Base-by-base conservation (phyloP, 2,888 invertebrate species). In the Caenorhabditis sp. region DNA sequence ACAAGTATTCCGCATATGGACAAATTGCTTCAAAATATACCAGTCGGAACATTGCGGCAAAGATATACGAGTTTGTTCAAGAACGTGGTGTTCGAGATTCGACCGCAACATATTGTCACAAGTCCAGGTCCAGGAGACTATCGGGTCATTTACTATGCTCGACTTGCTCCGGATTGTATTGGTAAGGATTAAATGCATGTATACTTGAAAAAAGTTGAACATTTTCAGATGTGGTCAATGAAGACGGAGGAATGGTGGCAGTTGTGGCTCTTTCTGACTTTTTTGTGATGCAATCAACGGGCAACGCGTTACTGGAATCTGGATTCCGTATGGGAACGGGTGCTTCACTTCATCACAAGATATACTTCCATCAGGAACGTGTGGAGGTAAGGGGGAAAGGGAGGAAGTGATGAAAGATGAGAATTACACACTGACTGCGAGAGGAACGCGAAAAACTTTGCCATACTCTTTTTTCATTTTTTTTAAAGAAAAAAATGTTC, bases 321-420 rank as follows among this genome's bases (percentile, higher is more conserved):
- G 77, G 77, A 5, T 39, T 61, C 7, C 53, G 32, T 52, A 61
- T 59, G 61, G n/a, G 27, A 11, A 30, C 61, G 7, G 71, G 61
- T 37, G 72, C 72, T 1, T 77, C 77, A 8, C 43, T 77, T n/a
- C 77, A 77, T 72, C 77, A 77, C 20, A 77, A 72, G 48, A 65
- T 77, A 0, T 45, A 77, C 22, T 77, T 77, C 39, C 72, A 77
- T 62, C 56, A 59, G 7, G 71, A 77, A 4, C 45, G 39, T 27
- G 65, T 71, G 4, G 70, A 76, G 59, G 76, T 76, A 35, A 17
- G 52, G 35, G 22, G 11, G 15, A 43, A 20, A 43, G 6, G n/a
- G 37, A 37, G 13, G 37, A 37, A 5, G 37, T 3, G 17, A 5
- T 43, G 20, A 22, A 22, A 43, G 22, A 43, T 35, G 35, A 35